Percentiles rank a stretch among this genome's conserved stretches.
phyloP scores from a whole-genome alignment of 1,140 invertebrate genomes.

The Eupristina koningsbergeri region DNA sequence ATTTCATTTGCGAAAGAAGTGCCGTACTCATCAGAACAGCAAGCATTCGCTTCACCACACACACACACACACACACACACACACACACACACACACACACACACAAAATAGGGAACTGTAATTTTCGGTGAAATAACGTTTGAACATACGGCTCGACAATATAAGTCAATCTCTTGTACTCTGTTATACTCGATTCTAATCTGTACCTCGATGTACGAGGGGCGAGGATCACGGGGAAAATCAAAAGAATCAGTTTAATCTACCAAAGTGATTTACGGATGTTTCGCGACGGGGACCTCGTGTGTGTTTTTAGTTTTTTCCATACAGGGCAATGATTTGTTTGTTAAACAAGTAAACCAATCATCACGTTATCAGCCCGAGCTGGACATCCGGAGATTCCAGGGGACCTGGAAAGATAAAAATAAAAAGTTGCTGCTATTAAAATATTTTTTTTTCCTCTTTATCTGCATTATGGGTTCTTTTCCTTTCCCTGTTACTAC shows the following conservation, averaged over 20 bases:
- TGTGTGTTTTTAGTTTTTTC: no score
- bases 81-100: background rate
- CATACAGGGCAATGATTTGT: conserved; percentile 8
- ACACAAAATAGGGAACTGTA: background rate
- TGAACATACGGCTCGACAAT: background rate
- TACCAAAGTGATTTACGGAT: conserved; percentile 44
- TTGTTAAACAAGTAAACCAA: conserved; percentile 55
- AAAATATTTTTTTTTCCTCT: background rate
- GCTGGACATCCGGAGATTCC: background rate
- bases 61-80: background rate
- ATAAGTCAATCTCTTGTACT: background rate
- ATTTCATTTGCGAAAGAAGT: no score
- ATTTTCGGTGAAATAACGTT: background rate
- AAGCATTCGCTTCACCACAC: no score
- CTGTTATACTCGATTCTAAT: conserved; percentile 21
- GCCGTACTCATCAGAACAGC: background rate
- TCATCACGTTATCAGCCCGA: conserved; percentile 52
- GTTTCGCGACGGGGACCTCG: background rate
- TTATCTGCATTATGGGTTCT: no score
- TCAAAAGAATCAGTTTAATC: conserved; percentile 43
- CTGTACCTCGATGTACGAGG: background rate
- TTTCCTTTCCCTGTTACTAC: no score
- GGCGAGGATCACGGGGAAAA: background rate
- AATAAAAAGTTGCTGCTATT: background rate
- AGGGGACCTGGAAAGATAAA: background rate